These are phyloP conservation scores for Lepidurus arcticus DNA, from an alignment of 1,140 invertebrate genomes.

Conservation along the genomic window DNA sequence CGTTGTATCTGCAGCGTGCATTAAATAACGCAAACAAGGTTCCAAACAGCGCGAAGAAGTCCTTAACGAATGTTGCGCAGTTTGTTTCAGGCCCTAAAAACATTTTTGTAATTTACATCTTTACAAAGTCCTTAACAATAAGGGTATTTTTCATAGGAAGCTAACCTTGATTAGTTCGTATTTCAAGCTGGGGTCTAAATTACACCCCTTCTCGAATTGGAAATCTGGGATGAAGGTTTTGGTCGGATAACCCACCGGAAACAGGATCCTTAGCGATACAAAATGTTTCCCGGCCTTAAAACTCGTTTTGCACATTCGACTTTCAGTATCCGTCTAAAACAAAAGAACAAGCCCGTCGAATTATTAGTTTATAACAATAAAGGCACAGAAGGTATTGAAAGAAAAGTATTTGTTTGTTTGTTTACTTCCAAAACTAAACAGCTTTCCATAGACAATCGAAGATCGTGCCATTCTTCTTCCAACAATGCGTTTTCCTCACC, in stretches of 20 bases:
- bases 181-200: neutral
- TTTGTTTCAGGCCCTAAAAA: slow-evolving; percentile 13
- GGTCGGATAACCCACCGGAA: neutral
- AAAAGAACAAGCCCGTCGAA: neutral
- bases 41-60: slow-evolving; percentile 4
- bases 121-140: neutral
- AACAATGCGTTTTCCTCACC: neutral
- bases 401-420: too few species aligned
- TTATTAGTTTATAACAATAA: neutral
- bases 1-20: neutral
- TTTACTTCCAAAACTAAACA: neutral
- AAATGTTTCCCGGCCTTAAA: neutral
- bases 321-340: neutral
- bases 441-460: neutral
- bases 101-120: slow-evolving; percentile 24
- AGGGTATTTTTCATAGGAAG: neutral
- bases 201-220: neutral
- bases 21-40: slow-evolving; percentile 24
- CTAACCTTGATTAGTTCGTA: neutral
- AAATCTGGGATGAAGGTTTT: neutral
- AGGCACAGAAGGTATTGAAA: neutral
- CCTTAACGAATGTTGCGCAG: slow-evolving; percentile 23
- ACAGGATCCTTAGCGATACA: neutral
- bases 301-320: neutral
- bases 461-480: slow-evolving; percentile 6